Percentiles rank a stretch among this genome's conserved stretches.
phyloP scores from a whole-genome alignment of 2,888 invertebrate species.

The Drosophila yooni region DNA sequence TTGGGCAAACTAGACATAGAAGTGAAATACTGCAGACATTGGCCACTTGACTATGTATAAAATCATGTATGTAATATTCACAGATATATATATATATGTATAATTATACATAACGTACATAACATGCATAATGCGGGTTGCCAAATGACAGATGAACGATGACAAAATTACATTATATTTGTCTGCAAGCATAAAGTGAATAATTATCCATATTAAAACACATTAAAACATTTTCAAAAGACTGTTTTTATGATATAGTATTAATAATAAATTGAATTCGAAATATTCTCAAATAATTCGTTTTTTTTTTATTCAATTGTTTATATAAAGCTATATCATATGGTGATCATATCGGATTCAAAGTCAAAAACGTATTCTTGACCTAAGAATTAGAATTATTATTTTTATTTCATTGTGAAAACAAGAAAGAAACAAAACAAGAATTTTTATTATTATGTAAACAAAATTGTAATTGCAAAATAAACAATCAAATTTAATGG shows the following conservation, averaged over 20 bases:
- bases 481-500: not conserved
- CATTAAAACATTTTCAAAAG: not conserved
- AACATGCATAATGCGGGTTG: not conserved
- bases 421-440: not conserved
- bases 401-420: not conserved
- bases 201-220: not conserved
- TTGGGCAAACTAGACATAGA: slow-evolving; percentile 5
- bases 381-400: not conserved
- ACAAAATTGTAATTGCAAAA: not conserved
- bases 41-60: not conserved
- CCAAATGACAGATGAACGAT: not conserved
- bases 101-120: not conserved
- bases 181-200: not conserved
- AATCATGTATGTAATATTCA: not conserved
- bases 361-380: not conserved
- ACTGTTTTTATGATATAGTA: not conserved
- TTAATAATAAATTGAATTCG: not conserved
- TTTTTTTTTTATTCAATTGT: not conserved
- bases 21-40: slow-evolving; percentile 6
- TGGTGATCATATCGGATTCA: not conserved
- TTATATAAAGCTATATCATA: not conserved
- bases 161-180: not conserved
- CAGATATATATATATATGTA: not conserved
- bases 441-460: not conserved
- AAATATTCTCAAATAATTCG: not conserved